phyloP scores from a whole-genome alignment of 2,888 invertebrate species.

The Apocheima hispidaria region DNA sequence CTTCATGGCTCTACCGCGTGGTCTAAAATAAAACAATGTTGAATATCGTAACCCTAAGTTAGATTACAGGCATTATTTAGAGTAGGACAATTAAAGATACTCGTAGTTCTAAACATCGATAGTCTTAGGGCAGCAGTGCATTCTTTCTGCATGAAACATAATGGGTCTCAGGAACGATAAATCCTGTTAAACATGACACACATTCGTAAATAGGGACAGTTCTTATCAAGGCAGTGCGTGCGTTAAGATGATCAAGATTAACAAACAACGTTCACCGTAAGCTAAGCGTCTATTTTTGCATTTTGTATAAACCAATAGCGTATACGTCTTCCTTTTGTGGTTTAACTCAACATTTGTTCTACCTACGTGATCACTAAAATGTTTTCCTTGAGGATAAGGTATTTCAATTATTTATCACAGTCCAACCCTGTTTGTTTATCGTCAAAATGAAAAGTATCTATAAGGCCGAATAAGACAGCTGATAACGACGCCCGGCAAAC shows the following conservation, averaged over 20 bases:
- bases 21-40: background rate
- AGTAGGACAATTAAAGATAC: background rate
- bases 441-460: constrained; percentile 2
- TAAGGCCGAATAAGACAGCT: constrained; percentile 11
- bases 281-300: constrained; percentile 5
- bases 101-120: background rate
- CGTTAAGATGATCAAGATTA: constrained; percentile 25
- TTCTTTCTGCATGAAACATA: constrained; percentile 15
- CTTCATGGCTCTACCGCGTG: background rate
- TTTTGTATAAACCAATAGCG: constrained; percentile 4
- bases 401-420: constrained; percentile 13
- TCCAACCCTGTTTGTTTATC: constrained; percentile 27
- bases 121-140: constrained; percentile 1
- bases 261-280: constrained; percentile 10
- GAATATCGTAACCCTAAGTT: background rate
- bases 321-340: background rate
- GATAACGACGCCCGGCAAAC: constrained; percentile 23
- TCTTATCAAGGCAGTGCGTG: constrained; percentile 16
- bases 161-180: constrained; percentile 12
- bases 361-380: constrained; percentile 6
- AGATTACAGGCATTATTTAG: background rate
- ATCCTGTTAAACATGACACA: constrained; percentile 28
- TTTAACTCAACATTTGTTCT: background rate
- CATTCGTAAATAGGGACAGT: constrained; percentile 27
- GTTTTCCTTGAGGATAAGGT: background rate